A percentile compares a stretch with the other conserved stretches of the same genome.
Conservation (phyloP, 2,113 vertebrate species). For the Daphoenositta chrysoptera region DNA sequence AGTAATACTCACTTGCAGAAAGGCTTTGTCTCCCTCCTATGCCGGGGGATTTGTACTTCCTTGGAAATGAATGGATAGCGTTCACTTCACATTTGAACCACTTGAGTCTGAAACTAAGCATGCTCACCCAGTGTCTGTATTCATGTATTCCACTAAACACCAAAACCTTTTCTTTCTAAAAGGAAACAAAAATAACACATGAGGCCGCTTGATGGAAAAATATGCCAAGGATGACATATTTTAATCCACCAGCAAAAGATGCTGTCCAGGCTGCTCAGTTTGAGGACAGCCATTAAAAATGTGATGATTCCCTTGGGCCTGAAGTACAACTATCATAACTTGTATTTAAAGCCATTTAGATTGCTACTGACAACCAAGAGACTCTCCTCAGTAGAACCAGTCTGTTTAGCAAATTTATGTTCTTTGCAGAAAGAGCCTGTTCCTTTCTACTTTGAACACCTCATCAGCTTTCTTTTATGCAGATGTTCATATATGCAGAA, state of each 20-base stretch:
- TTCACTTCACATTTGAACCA: not conserved
- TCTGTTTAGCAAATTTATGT: not conserved
- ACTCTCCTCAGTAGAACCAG: not conserved
- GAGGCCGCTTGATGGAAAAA: not conserved
- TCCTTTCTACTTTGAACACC: not conserved
- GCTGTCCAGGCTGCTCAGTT: not conserved
- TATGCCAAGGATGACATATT: not conserved
- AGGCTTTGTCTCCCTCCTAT: not conserved
- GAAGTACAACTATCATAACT: not conserved
- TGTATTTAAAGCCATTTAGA: not conserved
- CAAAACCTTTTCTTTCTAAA: not conserved
- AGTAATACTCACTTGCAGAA: not conserved
- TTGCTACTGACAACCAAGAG: not conserved
- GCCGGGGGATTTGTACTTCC: not conserved
- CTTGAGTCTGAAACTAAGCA: not conserved
- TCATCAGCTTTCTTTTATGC: not conserved
- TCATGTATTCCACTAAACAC: not conserved
- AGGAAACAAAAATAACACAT: not conserved
- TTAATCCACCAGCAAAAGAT: not conserved
- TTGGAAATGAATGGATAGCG: fast-evolving
- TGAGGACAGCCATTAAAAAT: not conserved
- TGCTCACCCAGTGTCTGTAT: fast-evolving
- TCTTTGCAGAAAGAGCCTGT: not conserved
- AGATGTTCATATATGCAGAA: not conserved
- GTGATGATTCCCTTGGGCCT: not conserved